A percentile compares a stretch with the other conserved stretches of the same genome.
phyloP scores from a whole-genome alignment of 2,797 vertebrate genomes.

The Pangasius sanitwongsei region DNA sequence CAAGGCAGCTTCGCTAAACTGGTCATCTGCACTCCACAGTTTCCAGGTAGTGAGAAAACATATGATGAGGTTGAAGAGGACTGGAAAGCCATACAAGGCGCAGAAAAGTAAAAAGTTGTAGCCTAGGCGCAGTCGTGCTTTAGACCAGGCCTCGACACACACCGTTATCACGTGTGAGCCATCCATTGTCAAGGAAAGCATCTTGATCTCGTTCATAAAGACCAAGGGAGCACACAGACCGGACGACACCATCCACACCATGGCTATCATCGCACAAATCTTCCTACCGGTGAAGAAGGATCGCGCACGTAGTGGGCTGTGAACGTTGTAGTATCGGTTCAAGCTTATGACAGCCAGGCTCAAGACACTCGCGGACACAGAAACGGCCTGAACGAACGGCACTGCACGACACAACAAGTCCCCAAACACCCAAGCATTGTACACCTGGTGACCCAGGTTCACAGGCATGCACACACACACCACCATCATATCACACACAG shows the following conservation, averaged over 20 bases:
- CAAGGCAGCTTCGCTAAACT: constrained; percentile 45
- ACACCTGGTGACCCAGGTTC: constrained; percentile 69
- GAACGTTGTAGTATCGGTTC: constrained; percentile 72
- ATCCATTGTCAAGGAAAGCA: constrained; percentile 61
- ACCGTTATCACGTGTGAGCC: constrained; percentile 60
- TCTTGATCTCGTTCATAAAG: constrained; percentile 68
- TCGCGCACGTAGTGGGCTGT: constrained; percentile 68
- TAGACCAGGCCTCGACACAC: constrained; percentile 71
- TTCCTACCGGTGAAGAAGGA: constrained; percentile 65
- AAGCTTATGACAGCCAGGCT: constrained; percentile 70
- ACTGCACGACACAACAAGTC: constrained; percentile 70
- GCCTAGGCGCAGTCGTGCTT: constrained; percentile 63
- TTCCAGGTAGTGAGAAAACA: constrained; percentile 66
- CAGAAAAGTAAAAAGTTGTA: constrained; percentile 74
- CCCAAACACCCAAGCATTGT: constrained; percentile 72
- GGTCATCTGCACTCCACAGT: constrained; percentile 57
- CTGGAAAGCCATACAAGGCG: constrained; percentile 67
- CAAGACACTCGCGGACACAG: constrained; percentile 72
- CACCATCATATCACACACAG: constrained; percentile 74
- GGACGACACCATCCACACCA: constrained; percentile 68
- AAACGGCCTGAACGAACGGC: constrained; percentile 73
- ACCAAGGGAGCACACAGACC: constrained; percentile 66
- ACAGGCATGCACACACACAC: constrained; percentile 75
- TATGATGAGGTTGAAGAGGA: constrained; percentile 69
- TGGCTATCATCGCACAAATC: constrained; percentile 64